These are phyloP conservation scores for Lasioglossum pauxillum DNA, from an alignment of 2,888 invertebrate species.

Conservation along the genomic window DNA sequence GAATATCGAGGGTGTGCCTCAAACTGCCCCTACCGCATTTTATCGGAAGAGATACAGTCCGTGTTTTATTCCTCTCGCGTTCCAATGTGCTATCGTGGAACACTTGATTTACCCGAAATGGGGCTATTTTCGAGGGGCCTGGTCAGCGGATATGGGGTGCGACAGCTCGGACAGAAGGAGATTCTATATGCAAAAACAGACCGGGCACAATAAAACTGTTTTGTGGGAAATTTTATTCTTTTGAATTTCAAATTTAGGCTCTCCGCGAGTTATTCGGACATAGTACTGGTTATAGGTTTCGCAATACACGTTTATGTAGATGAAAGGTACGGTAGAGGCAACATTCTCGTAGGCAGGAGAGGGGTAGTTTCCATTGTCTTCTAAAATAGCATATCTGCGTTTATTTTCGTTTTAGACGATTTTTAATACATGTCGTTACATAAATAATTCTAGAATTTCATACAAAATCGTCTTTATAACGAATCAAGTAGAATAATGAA, in stretches of 20 bases:
- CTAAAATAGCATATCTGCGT: too few species aligned
- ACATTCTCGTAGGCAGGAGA: too few species aligned
- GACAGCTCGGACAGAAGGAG: neutral
- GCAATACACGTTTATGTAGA: neutral
- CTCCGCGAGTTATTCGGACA: neutral
- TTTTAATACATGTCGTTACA: too few species aligned
- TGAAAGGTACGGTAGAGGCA: neutral
- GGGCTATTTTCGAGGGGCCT: slow-evolving; percentile 27
- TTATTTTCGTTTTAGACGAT: too few species aligned
- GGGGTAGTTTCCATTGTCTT: too few species aligned
- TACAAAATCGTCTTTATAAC: too few species aligned
- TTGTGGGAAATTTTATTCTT: neutral
- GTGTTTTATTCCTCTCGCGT: slow-evolving; percentile 39
- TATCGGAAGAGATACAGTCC: slow-evolving; percentile 51
- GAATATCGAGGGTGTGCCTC: slow-evolving; percentile 37
- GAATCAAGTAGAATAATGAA: too few species aligned
- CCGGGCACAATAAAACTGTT: neutral
- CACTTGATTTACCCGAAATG: slow-evolving; percentile 45
- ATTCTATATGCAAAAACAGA: slow-evolving; percentile 5
- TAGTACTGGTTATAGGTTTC: neutral
- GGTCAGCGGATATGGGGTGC: neutral
- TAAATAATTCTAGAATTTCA: too few species aligned
- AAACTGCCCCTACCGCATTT: slow-evolving; percentile 40
- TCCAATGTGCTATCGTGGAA: slow-evolving; percentile 4
- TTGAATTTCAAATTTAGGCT: neutral